Base-by-base conservation (phyloP, 2,797 vertebrate species). In the Rhynchotus rufescens region DNA sequence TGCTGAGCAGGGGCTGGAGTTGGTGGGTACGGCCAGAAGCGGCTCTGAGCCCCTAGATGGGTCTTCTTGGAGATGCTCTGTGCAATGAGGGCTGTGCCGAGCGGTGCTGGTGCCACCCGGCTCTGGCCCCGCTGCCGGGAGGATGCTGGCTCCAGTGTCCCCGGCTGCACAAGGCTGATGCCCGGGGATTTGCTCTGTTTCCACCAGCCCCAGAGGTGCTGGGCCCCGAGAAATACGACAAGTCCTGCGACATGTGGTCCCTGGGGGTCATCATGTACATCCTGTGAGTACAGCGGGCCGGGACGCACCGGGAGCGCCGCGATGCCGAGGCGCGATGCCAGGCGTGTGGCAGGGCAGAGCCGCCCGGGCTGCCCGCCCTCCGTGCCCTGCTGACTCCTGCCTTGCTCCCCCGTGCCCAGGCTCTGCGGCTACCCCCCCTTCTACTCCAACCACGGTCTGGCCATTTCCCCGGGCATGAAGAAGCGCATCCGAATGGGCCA, bases 171-270 rank as follows among this genome's bases (percentile, higher is more conserved):
- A 8, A 30, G 65, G 65, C 59, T 15, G 5, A 76, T 44, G 26
- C 36, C 34, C 34, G 52, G 34, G 20, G 23, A 30, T 67, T 54
- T 38, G 16, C 77, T 30, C 59, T 34, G 96, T 49, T 49, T 92
- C 84, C 96, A 3, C 74, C 94, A 99, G 99, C 99, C 95, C 99
- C 99, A 1, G 99, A 99, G 93, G 99, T 99, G 91, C 97, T 99
- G 84, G 99, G 99, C 49, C 99, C 99, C 3, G 99, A 99, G 97
- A 99, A 99, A 95, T 99, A 99, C 23, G 99, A 99, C 97, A 99
- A 99, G 95, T 99, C 99, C 71, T 99, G 99, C 90, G 99, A 99
- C 97, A 99, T 99, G 99, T 99, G 99, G 99, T 99, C 99, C 36
- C 97, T 99, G 60, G 99, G 99, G 3, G 99, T 99, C 98, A 99